These are phyloP conservation scores for Hafferia zeledoni DNA, from an alignment of 2,797 vertebrate genomes.

Conservation along the genomic window DNA sequence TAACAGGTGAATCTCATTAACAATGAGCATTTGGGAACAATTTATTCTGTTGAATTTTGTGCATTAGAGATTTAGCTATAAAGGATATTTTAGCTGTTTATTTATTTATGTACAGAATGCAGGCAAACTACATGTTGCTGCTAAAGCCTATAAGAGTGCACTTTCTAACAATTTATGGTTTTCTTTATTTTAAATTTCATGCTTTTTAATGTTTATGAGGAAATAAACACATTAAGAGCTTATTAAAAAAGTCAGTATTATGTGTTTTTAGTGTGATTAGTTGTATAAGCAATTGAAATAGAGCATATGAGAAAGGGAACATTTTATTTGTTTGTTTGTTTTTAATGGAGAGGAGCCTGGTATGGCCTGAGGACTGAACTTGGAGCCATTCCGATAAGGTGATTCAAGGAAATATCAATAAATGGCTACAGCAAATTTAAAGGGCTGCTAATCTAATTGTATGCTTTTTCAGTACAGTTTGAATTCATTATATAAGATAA, in stretches of 20 bases:
- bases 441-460: background rate
- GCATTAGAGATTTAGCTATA: background rate
- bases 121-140: background rate
- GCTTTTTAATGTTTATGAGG: background rate
- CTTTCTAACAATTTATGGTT: background rate
- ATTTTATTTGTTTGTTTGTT: background rate
- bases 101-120: background rate
- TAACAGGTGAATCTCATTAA: constrained; percentile 11
- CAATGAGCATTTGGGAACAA: background rate
- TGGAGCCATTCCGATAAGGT: background rate
- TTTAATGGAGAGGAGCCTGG: background rate
- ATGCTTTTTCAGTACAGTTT: background rate
- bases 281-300: background rate
- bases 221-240: background rate
- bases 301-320: background rate
- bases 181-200: background rate
- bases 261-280: background rate
- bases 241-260: background rate
- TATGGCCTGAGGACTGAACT: background rate
- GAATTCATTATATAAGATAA: background rate
- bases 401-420: background rate
- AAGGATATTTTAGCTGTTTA: background rate
- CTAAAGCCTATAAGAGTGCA: background rate
- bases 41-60: background rate
- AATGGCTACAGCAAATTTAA: background rate